Evolutionary conservation across 1,140 invertebrate species (phyloP).

Genomic region (Habropoda laboriosa): DNA sequence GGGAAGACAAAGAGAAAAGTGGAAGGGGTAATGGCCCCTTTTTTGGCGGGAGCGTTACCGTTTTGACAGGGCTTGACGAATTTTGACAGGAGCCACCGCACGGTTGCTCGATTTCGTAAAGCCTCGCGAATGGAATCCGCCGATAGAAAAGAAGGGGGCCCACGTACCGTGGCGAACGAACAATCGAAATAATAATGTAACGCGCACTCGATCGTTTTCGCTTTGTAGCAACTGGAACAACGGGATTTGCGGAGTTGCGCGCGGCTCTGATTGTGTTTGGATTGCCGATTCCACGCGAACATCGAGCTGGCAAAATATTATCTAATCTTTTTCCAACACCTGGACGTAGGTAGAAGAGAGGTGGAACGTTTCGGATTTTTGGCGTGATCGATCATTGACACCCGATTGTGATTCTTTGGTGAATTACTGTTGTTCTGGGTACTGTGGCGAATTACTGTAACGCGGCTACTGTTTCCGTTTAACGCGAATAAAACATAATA

Average conservation of each 20-base stretch:
- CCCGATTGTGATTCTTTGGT: no score
- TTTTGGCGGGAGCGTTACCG: slow-evolving; percentile 26
- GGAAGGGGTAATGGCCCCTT: slow-evolving; percentile 41
- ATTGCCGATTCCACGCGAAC: not conserved
- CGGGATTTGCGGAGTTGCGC: not conserved
- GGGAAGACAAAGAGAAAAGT: slow-evolving; percentile 35
- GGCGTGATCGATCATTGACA: not conserved
- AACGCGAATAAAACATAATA: no score
- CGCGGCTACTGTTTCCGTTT: no score
- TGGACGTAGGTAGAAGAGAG: not conserved
- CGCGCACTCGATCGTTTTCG: slow-evolving; percentile 45
- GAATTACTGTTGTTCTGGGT: no score
- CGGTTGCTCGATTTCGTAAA: slow-evolving; percentile 29
- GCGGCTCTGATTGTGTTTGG: slow-evolving; percentile 2
- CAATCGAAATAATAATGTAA: slow-evolving; percentile 70
- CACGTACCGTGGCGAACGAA: slow-evolving; percentile 47
- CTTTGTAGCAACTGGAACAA: not conserved
- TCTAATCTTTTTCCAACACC: not conserved
- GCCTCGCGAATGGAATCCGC: not conserved
- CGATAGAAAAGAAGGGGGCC: not conserved
- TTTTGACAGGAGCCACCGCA: slow-evolving; percentile 60
- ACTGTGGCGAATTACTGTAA: no score
- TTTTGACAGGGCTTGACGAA: slow-evolving; percentile 74
- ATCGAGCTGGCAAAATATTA: not conserved
- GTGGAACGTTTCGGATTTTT: not conserved